Evolutionary conservation across 2,797 vertebrate genomes (phyloP).

Genomic region (Neomorphus geoffroyi): DNA sequence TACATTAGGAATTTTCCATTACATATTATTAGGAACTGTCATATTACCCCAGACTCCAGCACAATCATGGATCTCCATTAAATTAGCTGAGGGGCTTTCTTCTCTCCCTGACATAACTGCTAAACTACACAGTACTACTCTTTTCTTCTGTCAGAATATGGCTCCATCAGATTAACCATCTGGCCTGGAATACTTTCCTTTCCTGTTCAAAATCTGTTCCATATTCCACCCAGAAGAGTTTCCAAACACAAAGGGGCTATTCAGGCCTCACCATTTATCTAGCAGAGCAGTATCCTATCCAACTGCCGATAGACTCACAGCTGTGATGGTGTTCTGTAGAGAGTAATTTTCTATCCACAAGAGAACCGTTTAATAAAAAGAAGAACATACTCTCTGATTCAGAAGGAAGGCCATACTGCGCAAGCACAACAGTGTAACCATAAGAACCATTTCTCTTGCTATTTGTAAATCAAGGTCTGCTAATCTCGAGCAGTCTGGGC

Average conservation of each 20-base stretch:
- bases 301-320: slow-evolving; percentile 46
- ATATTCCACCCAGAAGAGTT: slow-evolving; percentile 61
- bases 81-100: slow-evolving; percentile 32
- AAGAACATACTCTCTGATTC: neutral
- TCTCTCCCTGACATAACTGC: slow-evolving; percentile 1
- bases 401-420: neutral
- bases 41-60: slow-evolving; percentile 17
- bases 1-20: slow-evolving; percentile 5
- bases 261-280: slow-evolving; percentile 42
- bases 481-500: neutral
- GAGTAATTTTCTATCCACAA: neutral
- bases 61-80: slow-evolving; percentile 46
- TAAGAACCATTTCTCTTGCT: neutral
- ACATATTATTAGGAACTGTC: slow-evolving; percentile 21
- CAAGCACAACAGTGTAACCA: neutral
- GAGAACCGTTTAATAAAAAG: neutral
- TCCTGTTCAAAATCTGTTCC: slow-evolving; percentile 57
- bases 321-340: slow-evolving; percentile 41
- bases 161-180: slow-evolving; percentile 65
- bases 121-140: slow-evolving; percentile 29
- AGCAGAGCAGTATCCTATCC: slow-evolving; percentile 40
- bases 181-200: slow-evolving; percentile 54
- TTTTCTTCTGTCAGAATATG: slow-evolving; percentile 17
- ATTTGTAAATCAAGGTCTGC: neutral
- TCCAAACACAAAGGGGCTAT: slow-evolving; percentile 37